phyloP scores from a whole-genome alignment of 2,113 vertebrate genomes.

The Pygoscelis adeliae region DNA sequence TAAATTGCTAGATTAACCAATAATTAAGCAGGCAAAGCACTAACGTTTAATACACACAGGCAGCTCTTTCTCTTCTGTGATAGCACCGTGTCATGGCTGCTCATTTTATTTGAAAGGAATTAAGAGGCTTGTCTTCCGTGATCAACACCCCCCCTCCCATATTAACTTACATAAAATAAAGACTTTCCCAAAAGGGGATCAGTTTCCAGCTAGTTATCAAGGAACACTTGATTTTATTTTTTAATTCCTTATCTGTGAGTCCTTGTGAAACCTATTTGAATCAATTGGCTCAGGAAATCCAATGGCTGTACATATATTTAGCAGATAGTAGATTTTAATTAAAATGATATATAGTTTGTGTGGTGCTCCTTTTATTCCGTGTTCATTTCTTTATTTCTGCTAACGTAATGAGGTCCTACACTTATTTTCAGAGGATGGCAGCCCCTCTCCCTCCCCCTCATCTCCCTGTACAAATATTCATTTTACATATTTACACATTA shows the following conservation, averaged over 20 bases:
- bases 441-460: not conserved
- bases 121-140: slow-evolving; percentile 58
- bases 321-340: slow-evolving; percentile 65
- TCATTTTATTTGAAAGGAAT: slow-evolving; percentile 71
- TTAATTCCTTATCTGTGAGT: slow-evolving; percentile 53
- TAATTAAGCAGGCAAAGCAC: slow-evolving; percentile 84
- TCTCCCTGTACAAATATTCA: not conserved
- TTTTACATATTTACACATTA: not conserved
- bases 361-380: slow-evolving; percentile 7
- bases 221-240: slow-evolving; percentile 44
- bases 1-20: slow-evolving; percentile 89
- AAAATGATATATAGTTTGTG: slow-evolving; percentile 55
- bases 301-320: slow-evolving; percentile 55
- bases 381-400: slow-evolving; percentile 51
- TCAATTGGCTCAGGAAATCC: slow-evolving; percentile 31
- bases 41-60: slow-evolving; percentile 74
- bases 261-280: slow-evolving; percentile 45
- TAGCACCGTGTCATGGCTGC: slow-evolving; percentile 67
- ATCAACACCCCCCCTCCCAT: slow-evolving; percentile 37
- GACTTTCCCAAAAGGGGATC: slow-evolving; percentile 39
- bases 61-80: slow-evolving; percentile 70
- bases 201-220: slow-evolving; percentile 47
- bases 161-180: slow-evolving; percentile 56
- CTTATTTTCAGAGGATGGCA: slow-evolving; percentile 13
- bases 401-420: not conserved